Evolutionary conservation across 2,113 vertebrate species (phyloP).

Genomic region (Puntigrus tetrazona): DNA sequence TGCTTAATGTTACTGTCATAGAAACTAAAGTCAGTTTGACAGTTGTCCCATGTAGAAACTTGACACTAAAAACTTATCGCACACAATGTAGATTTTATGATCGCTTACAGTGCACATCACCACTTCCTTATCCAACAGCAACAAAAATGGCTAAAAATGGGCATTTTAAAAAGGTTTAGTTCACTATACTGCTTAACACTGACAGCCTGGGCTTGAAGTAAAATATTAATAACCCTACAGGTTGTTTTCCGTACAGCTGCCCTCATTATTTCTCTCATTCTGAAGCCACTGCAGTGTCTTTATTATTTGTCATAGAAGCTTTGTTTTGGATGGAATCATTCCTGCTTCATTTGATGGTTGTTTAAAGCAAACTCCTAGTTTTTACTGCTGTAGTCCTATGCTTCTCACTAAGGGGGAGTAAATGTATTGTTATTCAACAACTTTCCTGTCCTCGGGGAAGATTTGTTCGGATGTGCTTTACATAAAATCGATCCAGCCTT

Average conservation of each 20-base stretch:
- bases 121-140: background rate
- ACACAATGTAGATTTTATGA: background rate
- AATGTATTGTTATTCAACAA: constrained; percentile 1
- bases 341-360: background rate
- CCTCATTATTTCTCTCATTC: background rate
- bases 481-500: background rate
- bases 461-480: background rate
- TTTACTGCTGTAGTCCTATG: background rate
- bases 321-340: background rate
- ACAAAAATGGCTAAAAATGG: background rate
- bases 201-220: background rate
- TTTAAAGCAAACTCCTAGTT: background rate
- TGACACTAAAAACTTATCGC: background rate
- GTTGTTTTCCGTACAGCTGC: background rate
- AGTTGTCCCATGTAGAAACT: background rate
- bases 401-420: background rate
- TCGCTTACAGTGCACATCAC: background rate
- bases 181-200: background rate
- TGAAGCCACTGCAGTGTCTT: background rate
- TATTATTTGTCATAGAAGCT: background rate
- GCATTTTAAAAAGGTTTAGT: background rate
- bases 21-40: background rate
- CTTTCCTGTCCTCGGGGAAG: background rate
- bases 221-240: background rate
- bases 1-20: background rate